phyloP scores from a whole-genome alignment of 1,140 invertebrate species.

The Bombus pyrosoma region DNA sequence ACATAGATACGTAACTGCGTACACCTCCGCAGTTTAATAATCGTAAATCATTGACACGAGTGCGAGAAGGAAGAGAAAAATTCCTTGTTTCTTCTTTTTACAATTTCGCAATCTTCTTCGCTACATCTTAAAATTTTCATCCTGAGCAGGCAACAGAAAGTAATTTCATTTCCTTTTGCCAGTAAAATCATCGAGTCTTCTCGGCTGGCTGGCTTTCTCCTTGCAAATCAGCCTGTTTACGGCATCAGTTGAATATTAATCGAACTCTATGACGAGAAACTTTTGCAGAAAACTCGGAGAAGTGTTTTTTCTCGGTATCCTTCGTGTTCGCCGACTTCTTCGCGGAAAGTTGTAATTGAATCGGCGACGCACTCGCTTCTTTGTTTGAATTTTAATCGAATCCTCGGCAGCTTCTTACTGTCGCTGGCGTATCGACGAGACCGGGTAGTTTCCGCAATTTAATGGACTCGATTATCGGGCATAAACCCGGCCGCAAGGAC shows the following conservation, averaged over 20 bases:
- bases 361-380: neutral
- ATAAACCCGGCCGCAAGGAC: neutral
- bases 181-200: neutral
- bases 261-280: neutral
- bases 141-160: neutral
- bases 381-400: conserved; percentile 49
- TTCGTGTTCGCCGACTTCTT: neutral
- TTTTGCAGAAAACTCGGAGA: too few relatives aligned
- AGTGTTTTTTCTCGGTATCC: neutral
- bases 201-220: neutral
- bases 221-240: conserved; percentile 31
- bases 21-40: too few relatives aligned
- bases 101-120: neutral
- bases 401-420: neutral
- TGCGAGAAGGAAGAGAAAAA: too few relatives aligned
- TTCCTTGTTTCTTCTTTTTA: too few relatives aligned
- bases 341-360: conserved; percentile 38
- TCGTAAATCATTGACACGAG: too few relatives aligned
- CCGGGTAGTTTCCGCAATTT: conserved; percentile 14
- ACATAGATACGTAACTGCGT: too few relatives aligned
- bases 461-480: conserved; percentile 36
- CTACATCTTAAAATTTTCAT: neutral
- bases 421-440: neutral
- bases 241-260: conserved; percentile 22
- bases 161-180: too few relatives aligned